Percentiles rank a stretch among this genome's conserved stretches.
phyloP scores from a whole-genome alignment of 2,888 invertebrate genomes.

The Mesorhabditis sp. region DNA sequence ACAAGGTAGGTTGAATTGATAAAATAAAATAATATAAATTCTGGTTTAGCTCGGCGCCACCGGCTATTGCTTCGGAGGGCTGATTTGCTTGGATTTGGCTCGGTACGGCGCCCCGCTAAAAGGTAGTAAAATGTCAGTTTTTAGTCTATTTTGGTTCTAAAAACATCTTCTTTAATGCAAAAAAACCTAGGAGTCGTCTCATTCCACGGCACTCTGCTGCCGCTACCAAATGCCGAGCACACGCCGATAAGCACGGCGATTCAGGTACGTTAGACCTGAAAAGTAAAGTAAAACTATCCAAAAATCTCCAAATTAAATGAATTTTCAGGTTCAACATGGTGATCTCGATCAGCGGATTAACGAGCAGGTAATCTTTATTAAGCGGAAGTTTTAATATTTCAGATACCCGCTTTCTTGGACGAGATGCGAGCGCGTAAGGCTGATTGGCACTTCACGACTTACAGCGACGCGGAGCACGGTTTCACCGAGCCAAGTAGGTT shows the following conservation, averaged over 20 bases:
- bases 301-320: no score
- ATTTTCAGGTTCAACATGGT: slow-evolving; percentile 41
- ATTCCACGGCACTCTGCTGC: slow-evolving; percentile 48
- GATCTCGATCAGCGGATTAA: slow-evolving; percentile 42
- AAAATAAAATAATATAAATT: slow-evolving; percentile 9
- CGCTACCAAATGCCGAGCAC: slow-evolving; percentile 33
- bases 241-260: slow-evolving; percentile 21
- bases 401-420: slow-evolving; percentile 31
- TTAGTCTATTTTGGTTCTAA: background rate
- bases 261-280: slow-evolving; percentile 18
- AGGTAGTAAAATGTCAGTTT: background rate
- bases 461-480: slow-evolving; percentile 44
- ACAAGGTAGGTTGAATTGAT: slow-evolving; percentile 9
- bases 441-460: slow-evolving; percentile 40
- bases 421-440: slow-evolving; percentile 42
- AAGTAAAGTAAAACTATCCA: background rate
- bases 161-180: background rate
- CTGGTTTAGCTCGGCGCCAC: slow-evolving; percentile 35
- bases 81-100: slow-evolving; percentile 48
- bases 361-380: slow-evolving; percentile 17
- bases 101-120: slow-evolving; percentile 28
- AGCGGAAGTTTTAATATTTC: background rate
- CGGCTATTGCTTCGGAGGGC: slow-evolving; percentile 53
- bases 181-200: slow-evolving; percentile 33
- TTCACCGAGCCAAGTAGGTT: slow-evolving; percentile 37